Evolutionary conservation across 2,113 vertebrate genomes (phyloP), one percentile per base, ranked within the genome.

Genomic region (Cheilinus undulatus): DNA sequence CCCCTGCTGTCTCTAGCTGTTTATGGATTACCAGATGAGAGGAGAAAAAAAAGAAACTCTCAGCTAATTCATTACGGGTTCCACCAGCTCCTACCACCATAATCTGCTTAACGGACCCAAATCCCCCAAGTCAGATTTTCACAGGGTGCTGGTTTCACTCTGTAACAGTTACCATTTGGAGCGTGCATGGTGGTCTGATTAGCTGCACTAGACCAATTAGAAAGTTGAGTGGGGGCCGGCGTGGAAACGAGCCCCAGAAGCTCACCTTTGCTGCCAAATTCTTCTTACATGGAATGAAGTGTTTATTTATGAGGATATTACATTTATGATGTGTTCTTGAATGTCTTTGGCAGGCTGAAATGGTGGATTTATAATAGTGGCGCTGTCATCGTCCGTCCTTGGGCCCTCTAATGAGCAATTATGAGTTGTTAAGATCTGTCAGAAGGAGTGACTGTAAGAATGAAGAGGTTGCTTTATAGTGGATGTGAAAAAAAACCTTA

Each of bases 91-190:
- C 94, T 94, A 84, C 83, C 94, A 93, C 94, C 91, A 80, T 93
- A 96, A 95, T 92, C 94, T 89, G 56, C 92, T 95, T 95, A 93
- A 22, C 50, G 53, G 32, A 56, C 54, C 71, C 89, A 93, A 95
- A 92, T 92, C 91, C 86, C 80, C 62, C 89, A 81, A 92, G 84
- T 94, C 93, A 93, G 91, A 94, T 91, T 93, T 92, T 90, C 88
- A 91, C 91, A 91, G 84, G 76, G 88, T 83, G 88, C 88, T 82
- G 88, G 91, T 92, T 92, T 94, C 91, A 93, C 90, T 92, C 93
- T 91, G 94, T 95, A 93, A 94, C 94, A 92, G 95, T 94, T 94
- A 93, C 94, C 77, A 89, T 91, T 91, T 87, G 88, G 88, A 82
- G 53, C 76, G 76, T 30, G 59, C 78, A 82, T 67, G 85, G 89